phyloP scores from a whole-genome alignment of 2,113 vertebrate genomes.

The Bubo bubo region DNA sequence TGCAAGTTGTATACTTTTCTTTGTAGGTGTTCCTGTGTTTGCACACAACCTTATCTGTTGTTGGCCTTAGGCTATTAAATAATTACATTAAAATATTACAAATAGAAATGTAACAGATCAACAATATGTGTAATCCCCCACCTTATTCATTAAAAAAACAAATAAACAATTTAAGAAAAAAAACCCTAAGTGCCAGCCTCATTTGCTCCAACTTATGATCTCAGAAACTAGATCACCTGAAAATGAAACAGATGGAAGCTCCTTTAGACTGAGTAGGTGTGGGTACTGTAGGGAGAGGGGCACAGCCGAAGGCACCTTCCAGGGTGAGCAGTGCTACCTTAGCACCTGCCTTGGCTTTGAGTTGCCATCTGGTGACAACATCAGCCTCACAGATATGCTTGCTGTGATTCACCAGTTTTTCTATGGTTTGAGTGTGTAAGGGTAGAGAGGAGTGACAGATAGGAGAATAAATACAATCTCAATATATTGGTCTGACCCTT shows the following conservation, averaged over 20 bases:
- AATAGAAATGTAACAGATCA: not conserved
- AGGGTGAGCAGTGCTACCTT: not conserved
- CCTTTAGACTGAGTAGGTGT: not conserved
- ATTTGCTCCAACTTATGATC: not conserved
- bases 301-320: not conserved
- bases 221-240: not conserved
- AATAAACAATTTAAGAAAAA: not conserved
- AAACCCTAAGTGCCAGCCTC: not conserved
- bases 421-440: not conserved
- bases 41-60: not conserved
- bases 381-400: rapidly evolving
- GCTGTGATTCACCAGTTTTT: not conserved
- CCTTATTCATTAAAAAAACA: not conserved
- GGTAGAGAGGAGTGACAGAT: not conserved
- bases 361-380: not conserved
- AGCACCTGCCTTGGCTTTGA: not conserved
- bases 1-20: rapidly evolving
- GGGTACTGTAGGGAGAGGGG: not conserved
- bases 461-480: not conserved
- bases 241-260: not conserved
- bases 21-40: not conserved
- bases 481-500: not conserved
- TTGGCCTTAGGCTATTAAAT: not conserved
- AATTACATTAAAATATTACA: not conserved
- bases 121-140: not conserved